A percentile compares a stretch with the other conserved stretches of the same genome.
Evolutionary conservation across 2,888 invertebrate genomes (phyloP).

Genomic region (Pollenia labialis): DNA sequence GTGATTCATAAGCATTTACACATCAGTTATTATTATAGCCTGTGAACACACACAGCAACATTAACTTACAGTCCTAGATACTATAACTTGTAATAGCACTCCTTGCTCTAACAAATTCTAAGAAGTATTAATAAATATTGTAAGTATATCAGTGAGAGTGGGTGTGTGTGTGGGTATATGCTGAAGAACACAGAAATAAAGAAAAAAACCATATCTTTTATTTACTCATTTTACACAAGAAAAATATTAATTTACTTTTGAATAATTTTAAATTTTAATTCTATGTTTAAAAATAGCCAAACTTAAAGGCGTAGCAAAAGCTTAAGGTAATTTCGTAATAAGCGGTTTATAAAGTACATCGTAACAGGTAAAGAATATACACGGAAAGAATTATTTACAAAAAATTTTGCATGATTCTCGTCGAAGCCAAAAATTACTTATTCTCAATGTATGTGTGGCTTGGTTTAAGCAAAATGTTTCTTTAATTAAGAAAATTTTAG

Average conservation of each 20-base stretch:
- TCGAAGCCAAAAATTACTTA: no score
- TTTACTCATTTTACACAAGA: background rate
- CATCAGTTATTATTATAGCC: conserved; percentile 27
- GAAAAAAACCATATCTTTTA: conserved; percentile 23
- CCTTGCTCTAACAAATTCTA: conserved; percentile 38
- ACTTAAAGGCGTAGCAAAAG: background rate
- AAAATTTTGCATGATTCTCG: background rate
- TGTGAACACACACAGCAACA: conserved; percentile 9
- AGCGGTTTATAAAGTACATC: no score
- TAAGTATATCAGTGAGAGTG: background rate
- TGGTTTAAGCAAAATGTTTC: no score
- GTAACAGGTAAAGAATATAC: no score
- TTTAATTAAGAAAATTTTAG: no score
- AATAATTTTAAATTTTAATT: conserved; percentile 1
- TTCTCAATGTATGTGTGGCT: no score
- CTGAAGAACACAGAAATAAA: background rate
- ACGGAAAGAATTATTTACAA: background rate
- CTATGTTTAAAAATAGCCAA: background rate
- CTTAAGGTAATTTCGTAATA: no score
- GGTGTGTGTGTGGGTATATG: background rate
- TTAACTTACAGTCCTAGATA: background rate
- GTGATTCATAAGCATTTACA: conserved; percentile 68
- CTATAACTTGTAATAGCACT: conserved; percentile 41
- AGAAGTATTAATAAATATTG: conserved; percentile 20
- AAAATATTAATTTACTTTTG: conserved; percentile 9